Evolutionary conservation across 2,888 invertebrate species (phyloP).

Genomic region (Choreutis nemorana): DNA sequence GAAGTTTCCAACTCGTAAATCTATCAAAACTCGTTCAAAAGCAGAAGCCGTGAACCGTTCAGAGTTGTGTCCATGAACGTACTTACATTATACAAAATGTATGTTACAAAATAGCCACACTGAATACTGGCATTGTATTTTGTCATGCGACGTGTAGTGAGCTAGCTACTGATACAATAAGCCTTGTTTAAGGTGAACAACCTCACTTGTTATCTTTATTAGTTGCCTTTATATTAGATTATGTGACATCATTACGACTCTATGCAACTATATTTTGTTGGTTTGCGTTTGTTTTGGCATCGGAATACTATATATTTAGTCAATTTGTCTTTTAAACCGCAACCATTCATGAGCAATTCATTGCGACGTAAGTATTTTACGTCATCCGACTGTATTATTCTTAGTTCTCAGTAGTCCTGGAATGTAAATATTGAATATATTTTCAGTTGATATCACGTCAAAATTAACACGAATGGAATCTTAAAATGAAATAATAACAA

Average conservation of each 20-base stretch:
- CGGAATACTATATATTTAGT: too few species aligned
- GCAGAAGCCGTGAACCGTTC: constrained; percentile 25
- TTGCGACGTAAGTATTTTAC: too few species aligned
- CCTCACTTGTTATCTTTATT: constrained; percentile 44
- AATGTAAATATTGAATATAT: too few species aligned
- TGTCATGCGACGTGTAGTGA: constrained; percentile 37
- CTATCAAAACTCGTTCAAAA: constrained; percentile 25
- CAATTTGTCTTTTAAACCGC: too few species aligned
- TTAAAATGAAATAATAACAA: too few species aligned
- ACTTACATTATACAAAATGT: constrained; percentile 30
- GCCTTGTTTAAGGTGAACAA: constrained; percentile 39
- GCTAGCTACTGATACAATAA: constrained; percentile 29
- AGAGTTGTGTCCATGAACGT: constrained; percentile 11
- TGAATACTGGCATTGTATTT: constrained; percentile 34
- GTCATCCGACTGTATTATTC: too few species aligned
- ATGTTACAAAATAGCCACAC: constrained; percentile 38
- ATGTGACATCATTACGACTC: constrained; percentile 55
- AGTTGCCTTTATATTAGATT: constrained; percentile 48
- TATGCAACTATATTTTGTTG: too few species aligned
- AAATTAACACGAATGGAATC: too few species aligned
- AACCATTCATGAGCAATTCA: too few species aligned
- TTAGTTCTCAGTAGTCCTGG: too few species aligned
- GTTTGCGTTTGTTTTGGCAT: too few species aligned
- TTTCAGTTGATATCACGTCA: too few species aligned
- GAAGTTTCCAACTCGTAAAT: constrained; percentile 27